Percentiles rank a stretch among this genome's conserved stretches.
Evolutionary conservation across 2,113 vertebrate genomes (phyloP).

Genomic region (Neotoma lepida): DNA sequence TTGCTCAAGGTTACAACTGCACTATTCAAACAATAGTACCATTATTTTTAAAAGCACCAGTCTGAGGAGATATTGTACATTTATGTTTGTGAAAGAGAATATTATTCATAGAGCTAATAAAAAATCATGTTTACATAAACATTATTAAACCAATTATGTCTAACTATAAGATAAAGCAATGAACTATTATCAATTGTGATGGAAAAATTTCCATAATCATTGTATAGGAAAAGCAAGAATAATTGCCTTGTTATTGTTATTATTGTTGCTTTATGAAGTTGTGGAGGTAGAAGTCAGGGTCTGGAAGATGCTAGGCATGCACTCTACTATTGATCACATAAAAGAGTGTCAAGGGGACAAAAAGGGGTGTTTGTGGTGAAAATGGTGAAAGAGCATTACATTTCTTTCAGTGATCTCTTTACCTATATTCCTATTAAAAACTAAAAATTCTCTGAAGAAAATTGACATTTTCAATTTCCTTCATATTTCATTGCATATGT

Average conservation of each 20-base stretch:
- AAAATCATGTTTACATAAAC: not conserved
- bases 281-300: not conserved
- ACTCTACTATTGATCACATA: not conserved
- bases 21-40: not conserved
- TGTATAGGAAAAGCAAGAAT: not conserved
- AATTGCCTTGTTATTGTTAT: not conserved
- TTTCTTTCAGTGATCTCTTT: not conserved
- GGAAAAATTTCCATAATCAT: not conserved
- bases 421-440: too few species aligned
- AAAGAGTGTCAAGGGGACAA: not conserved
- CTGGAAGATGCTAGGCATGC: not conserved
- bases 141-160: constrained; percentile 1
- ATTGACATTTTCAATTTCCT: not conserved
- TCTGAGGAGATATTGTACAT: not conserved
- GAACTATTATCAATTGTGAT: not conserved
- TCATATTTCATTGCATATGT: not conserved
- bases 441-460: not conserved
- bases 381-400: not conserved
- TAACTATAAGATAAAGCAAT: not conserved
- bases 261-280: not conserved
- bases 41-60: not conserved
- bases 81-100: not conserved
- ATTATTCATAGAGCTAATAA: not conserved
- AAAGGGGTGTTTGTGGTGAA: not conserved
- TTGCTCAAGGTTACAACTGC: not conserved